Conservation (phyloP, 2,797 vertebrate genomes). For the Lithobates sylvaticus region DNA sequence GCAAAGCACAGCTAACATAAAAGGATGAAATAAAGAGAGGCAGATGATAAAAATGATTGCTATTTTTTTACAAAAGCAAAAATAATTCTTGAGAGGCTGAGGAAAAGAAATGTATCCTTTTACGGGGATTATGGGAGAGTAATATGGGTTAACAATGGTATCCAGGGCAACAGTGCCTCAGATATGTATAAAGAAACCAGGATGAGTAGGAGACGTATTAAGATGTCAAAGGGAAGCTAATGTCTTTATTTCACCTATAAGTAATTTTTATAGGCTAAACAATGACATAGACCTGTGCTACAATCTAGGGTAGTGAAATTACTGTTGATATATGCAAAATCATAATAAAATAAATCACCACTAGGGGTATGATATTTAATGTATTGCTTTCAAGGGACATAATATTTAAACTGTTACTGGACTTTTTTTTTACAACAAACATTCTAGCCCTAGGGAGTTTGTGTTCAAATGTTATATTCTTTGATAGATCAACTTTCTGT, state of each 20-base stretch:
- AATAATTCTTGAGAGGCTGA: slow-evolving; percentile 22
- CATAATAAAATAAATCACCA: not conserved
- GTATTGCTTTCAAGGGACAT: not conserved
- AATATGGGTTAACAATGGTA: slow-evolving; percentile 36
- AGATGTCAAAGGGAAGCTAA: not conserved
- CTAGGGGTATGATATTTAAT: not conserved
- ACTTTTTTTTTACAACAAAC: not conserved
- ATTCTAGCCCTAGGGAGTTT: no score
- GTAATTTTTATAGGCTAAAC: not conserved
- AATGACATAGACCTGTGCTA: not conserved
- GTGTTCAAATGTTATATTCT: no score
- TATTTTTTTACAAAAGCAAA: slow-evolving; percentile 26
- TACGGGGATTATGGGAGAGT: slow-evolving; percentile 10
- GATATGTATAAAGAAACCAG: slow-evolving; percentile 29
- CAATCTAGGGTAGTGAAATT: not conserved
- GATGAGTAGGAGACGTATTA: slow-evolving; percentile 5
- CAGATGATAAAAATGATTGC: slow-evolving; percentile 36
- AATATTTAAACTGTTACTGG: not conserved
- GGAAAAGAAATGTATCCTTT: slow-evolving; percentile 34
- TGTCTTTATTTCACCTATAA: not conserved
- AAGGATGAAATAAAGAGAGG: slow-evolving; percentile 35
- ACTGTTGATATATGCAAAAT: not conserved
- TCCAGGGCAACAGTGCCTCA: slow-evolving; percentile 20
- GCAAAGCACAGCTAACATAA: slow-evolving; percentile 17
- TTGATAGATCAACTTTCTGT: no score